These are phyloP conservation scores for Zaprionus davidi DNA, from an alignment of 1,140 invertebrate genomes.

Conservation along the genomic window DNA sequence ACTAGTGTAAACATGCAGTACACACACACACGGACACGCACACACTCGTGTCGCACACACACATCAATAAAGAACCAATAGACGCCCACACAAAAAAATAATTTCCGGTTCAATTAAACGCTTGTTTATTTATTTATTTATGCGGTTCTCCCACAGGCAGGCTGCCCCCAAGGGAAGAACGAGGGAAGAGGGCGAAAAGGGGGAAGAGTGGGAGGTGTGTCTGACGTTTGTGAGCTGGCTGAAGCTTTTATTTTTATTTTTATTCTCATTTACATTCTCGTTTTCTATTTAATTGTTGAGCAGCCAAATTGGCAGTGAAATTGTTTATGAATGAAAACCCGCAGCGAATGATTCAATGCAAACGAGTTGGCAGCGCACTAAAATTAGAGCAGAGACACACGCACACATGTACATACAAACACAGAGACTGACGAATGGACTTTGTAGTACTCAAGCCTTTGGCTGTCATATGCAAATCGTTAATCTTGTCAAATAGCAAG, in stretches of 20 bases:
- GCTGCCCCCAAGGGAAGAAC: background rate
- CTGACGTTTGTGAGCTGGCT: constrained; percentile 7
- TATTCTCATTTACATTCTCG: constrained; percentile 31
- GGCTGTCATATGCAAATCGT: constrained; percentile 27
- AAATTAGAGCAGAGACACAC: constrained; percentile 18
- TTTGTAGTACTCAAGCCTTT: background rate
- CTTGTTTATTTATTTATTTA: constrained; percentile 80
- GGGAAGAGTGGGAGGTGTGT: constrained; percentile 14
- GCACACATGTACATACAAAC: background rate
- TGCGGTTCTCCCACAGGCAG: constrained; percentile 43
- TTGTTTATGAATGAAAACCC: constrained; percentile 71
- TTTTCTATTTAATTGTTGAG: constrained; percentile 61
- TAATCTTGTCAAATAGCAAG: constrained; percentile 42
- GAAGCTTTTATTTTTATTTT: constrained; percentile 19
- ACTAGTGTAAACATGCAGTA: background rate
- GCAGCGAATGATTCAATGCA: constrained; percentile 11
- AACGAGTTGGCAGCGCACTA: constrained; percentile 25
- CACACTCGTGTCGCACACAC: constrained; percentile 15
- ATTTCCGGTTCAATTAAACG: constrained; percentile 83
- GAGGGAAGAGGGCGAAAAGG: background rate
- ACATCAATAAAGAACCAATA: constrained; percentile 41
- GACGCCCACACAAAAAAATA: constrained; percentile 73
- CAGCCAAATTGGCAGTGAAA: constrained; percentile 53
- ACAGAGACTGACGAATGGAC: background rate
- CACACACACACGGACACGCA: constrained; percentile 10